Base-by-base conservation (phyloP, 2,888 invertebrate genomes). In the Megamerina dolium region DNA sequence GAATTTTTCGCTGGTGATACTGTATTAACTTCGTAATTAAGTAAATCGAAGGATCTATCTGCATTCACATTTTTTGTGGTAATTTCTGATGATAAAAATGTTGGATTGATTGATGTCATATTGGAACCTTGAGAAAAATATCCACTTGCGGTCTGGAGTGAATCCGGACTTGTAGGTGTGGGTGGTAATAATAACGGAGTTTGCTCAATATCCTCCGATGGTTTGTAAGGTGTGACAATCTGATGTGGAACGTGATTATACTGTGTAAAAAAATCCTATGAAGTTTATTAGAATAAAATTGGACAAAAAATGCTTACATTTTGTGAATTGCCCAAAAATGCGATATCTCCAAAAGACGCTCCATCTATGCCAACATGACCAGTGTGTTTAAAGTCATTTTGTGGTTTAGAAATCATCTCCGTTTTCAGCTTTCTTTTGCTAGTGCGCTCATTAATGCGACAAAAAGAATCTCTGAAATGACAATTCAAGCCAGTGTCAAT, bases 351-450 rank as follows among this genome's bases (percentile, higher is more conserved):
- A 70, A 99, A 99, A 64, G 90, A 90, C 20, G 93, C 92, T 1
- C 97, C 97, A 69, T 99, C 97, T 32, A 94, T 77, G 1, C 97
- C 97, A 10, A 99, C 92, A 68, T 99, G 99, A 1, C 82, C 77
- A 0, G 94, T 97, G 68, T 99, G 99, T 61, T 94, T 90, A 16
- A 97, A 81, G 68, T 97, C 96, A 29, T 93, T 94, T 68, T 96
- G 94, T 0, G 99, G 97, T 47, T 88, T 85, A 36, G 95, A 94
- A 61, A 97, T 99, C 94, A 95, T 92, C 66, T 87, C 88, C 8
- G 89, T 83, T 45, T 87, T 79, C 42, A 93, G 76, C 54, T 84
- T 83, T 40, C 87, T 74, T 62, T 78, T 78, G 13, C 75, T 76
- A 31, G 74, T 72, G 32, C 76, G 74, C 53, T 80, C 80, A 45